Evolutionary conservation across 2,797 vertebrate genomes (phyloP), one percentile per base, ranked within the genome.

Genomic region (Bovichtus variegatus): DNA sequence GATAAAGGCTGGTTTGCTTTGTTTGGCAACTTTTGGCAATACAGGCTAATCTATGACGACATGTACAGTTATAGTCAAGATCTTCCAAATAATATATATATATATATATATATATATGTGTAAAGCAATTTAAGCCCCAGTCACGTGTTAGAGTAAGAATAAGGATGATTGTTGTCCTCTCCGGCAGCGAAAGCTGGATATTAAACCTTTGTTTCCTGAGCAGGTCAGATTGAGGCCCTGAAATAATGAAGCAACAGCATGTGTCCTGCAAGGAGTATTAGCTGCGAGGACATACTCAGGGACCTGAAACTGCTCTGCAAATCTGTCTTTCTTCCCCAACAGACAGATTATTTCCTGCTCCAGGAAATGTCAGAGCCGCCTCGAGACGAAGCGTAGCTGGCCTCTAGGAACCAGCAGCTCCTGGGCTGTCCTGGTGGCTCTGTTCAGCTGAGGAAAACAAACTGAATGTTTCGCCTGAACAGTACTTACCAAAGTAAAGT

Each of bases 341-440:
- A 82, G 57, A 57, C 70, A 85, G 82, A 92, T 90, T 89, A 91
- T 86, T 79, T 81, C 50, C 66, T 71, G 80, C 78, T 87, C 84
- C 83, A 90, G 86, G 87, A 91, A 87, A 86, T 77, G 82, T 87
- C 85, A 81, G 80, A 55, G 77, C 62, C 57, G 82, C 76, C 62
- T 81, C 10, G 8, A 80, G 82, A 86, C n/a, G n/a, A 74, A 70
- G 77, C 23, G 15, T 69, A 68, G 80, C 77, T 67, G 83, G 74
- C 47, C 66, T 87, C 72, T 15, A 83, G 75, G 73, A 87, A 84
- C 50, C 67, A 13, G 38, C 71, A 41, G 54, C 27, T 11, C 41
- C 11, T 18, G 57, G 25, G 38, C 40, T 15, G 46, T 46, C 73
- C 55, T 11, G 51, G 65, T 46, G 83, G 36, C 31, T 66, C 58